A percentile compares a stretch with the other conserved stretches of the same genome.
phyloP scores from a whole-genome alignment of 64 coral and sea anemone species.

The Hydrozoanthus tunicans region DNA sequence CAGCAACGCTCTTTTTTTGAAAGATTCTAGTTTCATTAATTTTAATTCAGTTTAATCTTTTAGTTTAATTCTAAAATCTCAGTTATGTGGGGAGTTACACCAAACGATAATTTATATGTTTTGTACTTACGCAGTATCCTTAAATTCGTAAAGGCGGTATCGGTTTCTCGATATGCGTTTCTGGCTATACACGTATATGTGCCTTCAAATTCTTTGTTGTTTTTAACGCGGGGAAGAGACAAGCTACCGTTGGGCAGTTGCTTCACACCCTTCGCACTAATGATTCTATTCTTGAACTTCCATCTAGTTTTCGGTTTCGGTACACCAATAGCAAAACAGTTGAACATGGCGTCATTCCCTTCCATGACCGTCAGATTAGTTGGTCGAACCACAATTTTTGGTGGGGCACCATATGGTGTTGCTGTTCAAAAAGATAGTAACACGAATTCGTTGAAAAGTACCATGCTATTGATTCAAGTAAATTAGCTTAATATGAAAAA shows the following conservation, averaged over 20 bases:
- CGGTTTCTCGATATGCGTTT: neutral
- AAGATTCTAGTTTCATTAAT: no score
- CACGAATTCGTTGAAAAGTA: no score
- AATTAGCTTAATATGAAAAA: no score
- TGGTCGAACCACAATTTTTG: constrained; percentile 2
- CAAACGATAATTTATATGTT: no score
- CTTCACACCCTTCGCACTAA: neutral
- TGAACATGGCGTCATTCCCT: neutral
- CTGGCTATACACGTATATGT: neutral
- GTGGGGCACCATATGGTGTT: neutral
- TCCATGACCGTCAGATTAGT: neutral
- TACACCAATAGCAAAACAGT: neutral
- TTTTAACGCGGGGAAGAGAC: neutral
- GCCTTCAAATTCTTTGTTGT: neutral
- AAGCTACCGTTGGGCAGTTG: neutral
- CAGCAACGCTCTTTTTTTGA: no score
- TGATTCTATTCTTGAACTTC: neutral
- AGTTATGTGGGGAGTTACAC: no score
- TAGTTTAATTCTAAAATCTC: no score
- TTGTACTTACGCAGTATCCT: no score
- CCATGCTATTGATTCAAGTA: no score
- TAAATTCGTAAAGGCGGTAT: no score
- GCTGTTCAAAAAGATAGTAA: no score
- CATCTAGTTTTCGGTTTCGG: neutral
- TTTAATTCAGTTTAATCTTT: no score